Conservation (phyloP, 2,797 vertebrate species). For the Tarsius wallacei region DNA sequence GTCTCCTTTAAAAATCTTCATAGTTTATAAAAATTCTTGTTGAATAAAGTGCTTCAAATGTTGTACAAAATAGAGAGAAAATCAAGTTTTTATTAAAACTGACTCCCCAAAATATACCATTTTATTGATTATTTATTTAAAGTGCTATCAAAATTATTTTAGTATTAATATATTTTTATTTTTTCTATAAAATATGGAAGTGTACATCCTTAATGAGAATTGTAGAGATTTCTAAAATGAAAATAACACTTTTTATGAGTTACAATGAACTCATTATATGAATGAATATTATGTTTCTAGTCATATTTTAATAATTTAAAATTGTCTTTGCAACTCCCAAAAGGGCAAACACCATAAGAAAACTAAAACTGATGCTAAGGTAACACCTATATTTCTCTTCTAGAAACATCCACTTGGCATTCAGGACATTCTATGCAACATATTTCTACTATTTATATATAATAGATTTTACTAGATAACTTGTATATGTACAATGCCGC, state of each 20-base stretch:
- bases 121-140: not conserved
- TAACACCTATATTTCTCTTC: slow-evolving; percentile 65
- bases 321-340: not conserved
- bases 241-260: not conserved
- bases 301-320: slow-evolving; percentile 29
- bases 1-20: not conserved
- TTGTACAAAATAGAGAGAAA: not conserved
- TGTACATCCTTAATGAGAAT: not conserved
- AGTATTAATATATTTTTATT: not conserved
- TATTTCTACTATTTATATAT: slow-evolving; percentile 73
- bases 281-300: not conserved
- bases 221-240: not conserved
- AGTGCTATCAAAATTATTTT: not conserved
- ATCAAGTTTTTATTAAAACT: not conserved
- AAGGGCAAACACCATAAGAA: slow-evolving; percentile 46
- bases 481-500: slow-evolving; percentile 75
- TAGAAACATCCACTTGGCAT: slow-evolving; percentile 75
- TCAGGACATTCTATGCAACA: slow-evolving; percentile 26
- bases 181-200: not conserved
- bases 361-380: slow-evolving; percentile 26
- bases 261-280: not conserved
- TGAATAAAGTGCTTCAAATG: not conserved
- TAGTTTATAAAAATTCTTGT: not conserved
- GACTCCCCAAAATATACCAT: not conserved
- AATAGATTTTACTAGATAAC: slow-evolving; percentile 80